Evolutionary conservation across 2,888 invertebrate species (phyloP).

Genomic region (Diogma glabrata): DNA sequence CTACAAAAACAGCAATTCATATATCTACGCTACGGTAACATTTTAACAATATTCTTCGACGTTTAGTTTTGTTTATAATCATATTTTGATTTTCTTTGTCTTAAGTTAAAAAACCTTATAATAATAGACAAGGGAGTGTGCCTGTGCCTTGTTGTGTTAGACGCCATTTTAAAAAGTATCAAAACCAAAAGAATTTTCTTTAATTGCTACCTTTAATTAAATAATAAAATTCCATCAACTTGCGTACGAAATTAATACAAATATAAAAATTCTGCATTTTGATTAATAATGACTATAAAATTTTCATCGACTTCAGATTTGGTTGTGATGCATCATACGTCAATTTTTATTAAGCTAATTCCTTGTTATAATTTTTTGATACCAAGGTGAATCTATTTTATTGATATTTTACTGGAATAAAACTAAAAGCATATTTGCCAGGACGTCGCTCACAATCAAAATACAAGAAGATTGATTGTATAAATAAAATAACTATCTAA

Average conservation of each 20-base stretch:
- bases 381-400: not conserved
- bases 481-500: not conserved
- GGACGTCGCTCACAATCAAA: too few species aligned
- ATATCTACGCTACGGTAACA: constrained; percentile 11
- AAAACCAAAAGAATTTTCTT: not conserved
- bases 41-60: constrained; percentile 6
- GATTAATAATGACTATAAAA: not conserved
- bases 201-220: constrained; percentile 1
- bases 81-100: constrained; percentile 9
- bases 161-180: constrained; percentile 6
- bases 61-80: constrained; percentile 6
- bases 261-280: not conserved
- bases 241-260: not conserved
- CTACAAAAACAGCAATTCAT: too few species aligned
- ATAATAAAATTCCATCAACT: not conserved
- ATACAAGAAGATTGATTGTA: not conserved
- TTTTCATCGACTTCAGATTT: not conserved
- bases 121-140: constrained; percentile 11
- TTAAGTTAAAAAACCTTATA: constrained; percentile 10
- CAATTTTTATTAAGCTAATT: too few species aligned
- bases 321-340: not conserved
- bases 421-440: too few species aligned
- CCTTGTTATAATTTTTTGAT: constrained; percentile 4
- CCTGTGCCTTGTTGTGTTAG: constrained; percentile 17
- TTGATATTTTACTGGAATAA: too few species aligned